Percentiles rank a stretch among this genome's conserved stretches.
Evolutionary conservation across 2,888 invertebrate genomes (phyloP).

Genomic region (Andrena dorsata): DNA sequence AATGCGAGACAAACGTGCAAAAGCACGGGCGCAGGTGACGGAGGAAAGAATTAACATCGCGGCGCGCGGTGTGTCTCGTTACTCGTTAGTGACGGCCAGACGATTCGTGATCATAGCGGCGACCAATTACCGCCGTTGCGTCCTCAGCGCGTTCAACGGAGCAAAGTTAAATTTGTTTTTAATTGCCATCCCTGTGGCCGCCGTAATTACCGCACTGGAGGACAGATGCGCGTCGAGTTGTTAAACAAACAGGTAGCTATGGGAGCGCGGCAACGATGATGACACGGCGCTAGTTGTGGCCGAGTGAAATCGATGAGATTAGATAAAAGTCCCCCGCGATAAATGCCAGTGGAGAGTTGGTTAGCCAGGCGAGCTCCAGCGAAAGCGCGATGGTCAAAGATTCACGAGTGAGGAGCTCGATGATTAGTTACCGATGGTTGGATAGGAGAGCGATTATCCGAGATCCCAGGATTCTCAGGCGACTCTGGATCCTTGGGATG

Average conservation of each 20-base stretch:
- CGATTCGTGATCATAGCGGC: constrained; percentile 55
- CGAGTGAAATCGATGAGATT: not conserved
- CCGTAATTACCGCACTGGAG: not conserved
- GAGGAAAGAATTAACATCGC: constrained; percentile 51
- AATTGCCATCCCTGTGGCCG: constrained; percentile 22
- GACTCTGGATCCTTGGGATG: not conserved
- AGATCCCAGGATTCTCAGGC: not conserved
- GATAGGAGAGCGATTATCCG: not conserved
- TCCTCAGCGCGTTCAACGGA: not conserved
- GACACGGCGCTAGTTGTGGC: not conserved
- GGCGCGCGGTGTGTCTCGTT: constrained; percentile 34
- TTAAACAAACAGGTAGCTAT: too few species aligned
- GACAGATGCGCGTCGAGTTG: not conserved
- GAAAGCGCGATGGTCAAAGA: not conserved
- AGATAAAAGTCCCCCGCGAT: not conserved
- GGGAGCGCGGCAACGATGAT: too few species aligned
- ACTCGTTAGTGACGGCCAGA: constrained; percentile 50
- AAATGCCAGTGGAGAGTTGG: not conserved
- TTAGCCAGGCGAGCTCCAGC: not conserved
- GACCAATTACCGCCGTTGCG: constrained; percentile 43
- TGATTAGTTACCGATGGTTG: not conserved
- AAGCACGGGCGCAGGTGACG: constrained; percentile 1
- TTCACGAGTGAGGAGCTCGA: not conserved
- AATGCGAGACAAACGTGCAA: constrained; percentile 20
- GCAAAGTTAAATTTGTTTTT: constrained; percentile 35